Conservation (phyloP, 2,113 vertebrate species). For the Macquaria australasica region DNA sequence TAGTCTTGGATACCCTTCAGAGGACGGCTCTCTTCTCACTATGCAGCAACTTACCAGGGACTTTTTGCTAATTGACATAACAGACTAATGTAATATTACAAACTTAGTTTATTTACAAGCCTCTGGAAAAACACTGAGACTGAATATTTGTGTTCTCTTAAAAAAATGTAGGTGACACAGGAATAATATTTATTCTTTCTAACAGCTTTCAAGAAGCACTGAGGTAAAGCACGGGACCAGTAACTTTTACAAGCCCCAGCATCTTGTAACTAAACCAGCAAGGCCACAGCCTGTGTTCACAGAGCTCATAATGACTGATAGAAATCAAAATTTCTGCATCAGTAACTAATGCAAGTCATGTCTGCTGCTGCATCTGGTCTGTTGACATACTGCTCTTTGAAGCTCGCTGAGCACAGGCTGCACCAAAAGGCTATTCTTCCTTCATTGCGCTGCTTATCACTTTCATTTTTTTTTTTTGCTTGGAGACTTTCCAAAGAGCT, state of each 20-base stretch:
- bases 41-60: not conserved
- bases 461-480: constrained; percentile 69
- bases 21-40: constrained; percentile 15
- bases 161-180: not conserved
- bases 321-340: constrained; percentile 65
- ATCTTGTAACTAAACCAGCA: constrained; percentile 20
- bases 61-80: not conserved
- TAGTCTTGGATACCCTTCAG: constrained; percentile 20
- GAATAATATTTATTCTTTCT: constrained; percentile 2
- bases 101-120: not conserved
- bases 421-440: constrained; percentile 70
- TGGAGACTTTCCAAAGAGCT: constrained; percentile 75
- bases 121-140: not conserved
- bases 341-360: constrained; percentile 60
- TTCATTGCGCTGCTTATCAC: constrained; percentile 72
- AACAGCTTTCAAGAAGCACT: constrained; percentile 15
- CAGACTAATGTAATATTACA: not conserved
- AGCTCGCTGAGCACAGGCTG: constrained; percentile 64
- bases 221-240: not conserved
- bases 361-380: constrained; percentile 67
- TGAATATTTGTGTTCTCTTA: constrained; percentile 1
- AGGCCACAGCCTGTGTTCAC: constrained; percentile 30
- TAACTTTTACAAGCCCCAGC: constrained; percentile 8
- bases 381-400: constrained; percentile 71
- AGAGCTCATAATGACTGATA: constrained; percentile 37